Conservation (phyloP, 2,113 vertebrate genomes). For the Progne subis region DNA sequence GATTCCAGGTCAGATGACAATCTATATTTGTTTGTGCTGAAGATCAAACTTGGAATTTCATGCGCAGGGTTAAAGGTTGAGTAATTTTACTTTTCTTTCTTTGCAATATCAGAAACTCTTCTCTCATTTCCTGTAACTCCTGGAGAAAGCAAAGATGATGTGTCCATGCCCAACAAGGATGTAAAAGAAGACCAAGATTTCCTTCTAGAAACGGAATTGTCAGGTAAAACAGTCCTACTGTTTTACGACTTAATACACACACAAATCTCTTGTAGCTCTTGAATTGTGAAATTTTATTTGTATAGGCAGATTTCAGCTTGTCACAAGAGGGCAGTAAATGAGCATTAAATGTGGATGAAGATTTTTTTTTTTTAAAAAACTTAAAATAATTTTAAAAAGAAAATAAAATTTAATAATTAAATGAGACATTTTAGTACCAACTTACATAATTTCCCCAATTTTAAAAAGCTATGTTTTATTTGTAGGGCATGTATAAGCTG, state of each 20-base stretch:
- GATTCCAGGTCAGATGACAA: neutral
- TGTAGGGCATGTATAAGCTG: neutral
- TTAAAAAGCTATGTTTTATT: neutral
- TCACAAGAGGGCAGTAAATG: constrained; percentile 65
- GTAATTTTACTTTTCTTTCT: neutral
- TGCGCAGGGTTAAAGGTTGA: neutral
- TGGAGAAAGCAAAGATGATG: neutral
- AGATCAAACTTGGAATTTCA: neutral
- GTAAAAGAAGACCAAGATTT: neutral
- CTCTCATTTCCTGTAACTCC: neutral
- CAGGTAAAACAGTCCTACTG: neutral
- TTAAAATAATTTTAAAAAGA: neutral
- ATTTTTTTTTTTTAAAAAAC: too few species aligned
- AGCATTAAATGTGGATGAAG: neutral
- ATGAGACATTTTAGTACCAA: neutral
- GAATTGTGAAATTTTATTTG: neutral
- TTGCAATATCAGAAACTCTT: neutral
- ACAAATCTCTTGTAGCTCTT: neutral
- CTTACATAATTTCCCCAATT: neutral
- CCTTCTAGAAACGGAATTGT: neutral
- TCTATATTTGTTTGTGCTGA: neutral
- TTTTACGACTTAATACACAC: neutral
- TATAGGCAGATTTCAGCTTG: neutral
- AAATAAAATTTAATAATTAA: neutral
- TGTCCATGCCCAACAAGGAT: rapidly evolving